Evolutionary conservation across 2,113 vertebrate genomes (phyloP).

Genomic region (Deroptyus accipitrinus): DNA sequence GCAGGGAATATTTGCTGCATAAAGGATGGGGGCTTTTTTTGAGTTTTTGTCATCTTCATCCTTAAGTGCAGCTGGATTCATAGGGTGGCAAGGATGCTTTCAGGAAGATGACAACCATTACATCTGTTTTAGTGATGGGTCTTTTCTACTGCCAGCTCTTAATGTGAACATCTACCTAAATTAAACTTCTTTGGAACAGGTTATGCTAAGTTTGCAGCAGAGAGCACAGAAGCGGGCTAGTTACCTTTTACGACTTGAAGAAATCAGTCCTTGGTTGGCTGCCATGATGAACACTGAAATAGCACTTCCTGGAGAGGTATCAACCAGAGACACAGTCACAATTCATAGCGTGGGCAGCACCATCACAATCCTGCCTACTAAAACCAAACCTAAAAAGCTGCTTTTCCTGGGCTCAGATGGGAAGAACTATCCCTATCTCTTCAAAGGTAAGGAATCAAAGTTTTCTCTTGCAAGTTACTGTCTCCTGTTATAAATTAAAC

Average conservation of each 20-base stretch:
- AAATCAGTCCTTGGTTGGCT: conserved; percentile 94
- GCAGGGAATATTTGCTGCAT: background rate
- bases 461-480: background rate
- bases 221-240: conserved; percentile 95
- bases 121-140: background rate
- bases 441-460: conserved; percentile 85
- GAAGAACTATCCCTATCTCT: conserved; percentile 94
- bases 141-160: background rate
- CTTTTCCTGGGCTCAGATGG: conserved; percentile 96
- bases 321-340: conserved; percentile 90
- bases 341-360: conserved; percentile 95
- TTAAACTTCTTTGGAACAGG: conserved; percentile 69
- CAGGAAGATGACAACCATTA: background rate
- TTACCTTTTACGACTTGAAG: conserved; percentile 90
- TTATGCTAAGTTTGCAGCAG: conserved; percentile 97
- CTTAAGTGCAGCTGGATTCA: background rate
- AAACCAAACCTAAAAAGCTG: conserved; percentile 98
- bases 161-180: background rate
- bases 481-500: background rate
- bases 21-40: background rate
- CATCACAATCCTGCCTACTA: conserved; percentile 96
- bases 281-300: conserved; percentile 93
- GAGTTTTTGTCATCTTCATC: background rate
- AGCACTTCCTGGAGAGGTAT: conserved; percentile 93
- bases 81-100: background rate